phyloP scores from a whole-genome alignment of 2,113 vertebrate species.

The Scartelaos histophorus region DNA sequence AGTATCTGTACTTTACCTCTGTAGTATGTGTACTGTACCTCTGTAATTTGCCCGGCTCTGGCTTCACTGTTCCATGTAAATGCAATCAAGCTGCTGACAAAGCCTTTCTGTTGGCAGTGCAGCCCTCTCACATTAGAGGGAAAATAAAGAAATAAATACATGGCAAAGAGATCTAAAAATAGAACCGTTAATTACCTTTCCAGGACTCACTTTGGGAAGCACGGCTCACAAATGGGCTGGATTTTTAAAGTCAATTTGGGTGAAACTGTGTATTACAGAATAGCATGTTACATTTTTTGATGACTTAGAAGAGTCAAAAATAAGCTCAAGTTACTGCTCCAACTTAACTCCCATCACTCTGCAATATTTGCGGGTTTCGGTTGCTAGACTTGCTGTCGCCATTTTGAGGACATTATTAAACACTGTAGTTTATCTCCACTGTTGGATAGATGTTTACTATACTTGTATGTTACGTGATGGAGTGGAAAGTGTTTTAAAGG shows the following conservation, averaged over 20 bases:
- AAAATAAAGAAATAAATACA: conserved; percentile 49
- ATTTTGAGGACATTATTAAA: no score
- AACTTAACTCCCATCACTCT: background rate
- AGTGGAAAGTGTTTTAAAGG: no score
- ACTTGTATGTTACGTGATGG: no score
- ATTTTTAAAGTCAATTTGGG: conserved; percentile 17
- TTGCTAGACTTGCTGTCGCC: no score
- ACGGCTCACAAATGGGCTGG: conserved; percentile 28
- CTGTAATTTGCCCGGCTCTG: conserved; percentile 64
- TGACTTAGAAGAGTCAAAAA: background rate
- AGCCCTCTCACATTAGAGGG: conserved; percentile 36
- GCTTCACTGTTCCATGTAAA: conserved; percentile 71
- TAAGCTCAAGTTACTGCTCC: background rate
- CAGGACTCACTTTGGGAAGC: conserved; percentile 20
- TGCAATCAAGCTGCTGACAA: conserved; percentile 70
- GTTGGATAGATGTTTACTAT: no score
- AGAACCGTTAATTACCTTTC: conserved; percentile 52
- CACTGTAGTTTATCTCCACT: no score
- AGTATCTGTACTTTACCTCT: conserved; percentile 20
- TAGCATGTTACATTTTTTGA: no score
- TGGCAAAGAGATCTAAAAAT: conserved; percentile 62
- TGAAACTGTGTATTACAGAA: conserved; percentile 6
- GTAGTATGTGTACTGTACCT: conserved; percentile 31
- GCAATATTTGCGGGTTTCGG: no score
- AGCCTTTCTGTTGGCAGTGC: conserved; percentile 65